Base-by-base conservation (phyloP, 1,140 invertebrate genomes). In the Drosophila yakuba region DNA sequence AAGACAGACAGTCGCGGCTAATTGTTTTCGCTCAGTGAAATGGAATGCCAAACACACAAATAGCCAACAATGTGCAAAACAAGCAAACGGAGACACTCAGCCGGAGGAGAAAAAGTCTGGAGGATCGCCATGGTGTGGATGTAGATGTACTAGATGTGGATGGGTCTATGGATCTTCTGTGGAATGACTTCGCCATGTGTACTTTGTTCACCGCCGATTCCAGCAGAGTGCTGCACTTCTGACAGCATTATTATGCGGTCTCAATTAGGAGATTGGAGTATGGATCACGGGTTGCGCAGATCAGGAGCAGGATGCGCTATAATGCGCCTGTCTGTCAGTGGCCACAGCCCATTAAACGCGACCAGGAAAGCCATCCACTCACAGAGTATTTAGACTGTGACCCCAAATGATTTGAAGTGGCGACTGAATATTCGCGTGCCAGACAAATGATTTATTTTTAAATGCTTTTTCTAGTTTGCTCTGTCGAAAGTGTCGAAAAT, bases 21-120 rank as follows among this genome's bases (percentile, higher is more conserved):
- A 84, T 84, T 84, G 80, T 84, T 77, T 72, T 79, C 63, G 78
- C 71, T 64, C 58, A 71, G 78, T 48, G 68, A 86, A 85, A 83
- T 88, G 83, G 83, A 86, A 86, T 86, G 83, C 83, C 64, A 82
- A 86, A 86, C 67, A 61, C 77, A 61, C 83, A 86, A 86, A 86
- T 88, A 86, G 83, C 51, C 75, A 86, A 79, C 84, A 86, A 86
- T 86, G 69, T 86, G 83, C 83, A 86, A 86, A 80, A 66, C 63
- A 83, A 86, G 83, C 82, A 76, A 86, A 63, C 62, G 68, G 67
- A 71, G 68, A 72, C 68, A 72, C 68, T 71, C 64, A 58, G 44
- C 43, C 36, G 32, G 48, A 66, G 66, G 38, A 35, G 47, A 41
- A 66, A 63, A 32, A 25, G 61, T 35, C 61, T 38, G 17, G 47